Evolutionary conservation across 2,797 vertebrate species (phyloP), one percentile per base, ranked within the genome.

Genomic region (Nyctibius grandis): DNA sequence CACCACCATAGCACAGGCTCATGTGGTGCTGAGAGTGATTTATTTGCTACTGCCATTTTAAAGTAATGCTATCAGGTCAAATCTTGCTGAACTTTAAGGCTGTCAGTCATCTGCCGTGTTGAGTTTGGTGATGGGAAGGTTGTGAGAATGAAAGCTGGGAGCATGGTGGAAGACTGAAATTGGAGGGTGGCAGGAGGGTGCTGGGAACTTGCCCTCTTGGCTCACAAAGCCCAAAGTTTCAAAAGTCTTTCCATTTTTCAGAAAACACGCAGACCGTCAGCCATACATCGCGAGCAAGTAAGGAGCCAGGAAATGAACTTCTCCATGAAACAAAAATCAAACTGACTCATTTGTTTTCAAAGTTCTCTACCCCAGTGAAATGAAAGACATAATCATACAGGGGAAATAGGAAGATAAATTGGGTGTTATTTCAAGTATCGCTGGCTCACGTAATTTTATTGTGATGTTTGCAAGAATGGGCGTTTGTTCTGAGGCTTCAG

Each of bases 311-410:
- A 96, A 95, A 89, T 88, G 9, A 95, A 96, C 84, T 88, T 95
- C 53, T 90, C 44, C 74, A 69, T 38, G 65, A 96, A 95, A 91
- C 83, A 93, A 95, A 96, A 96, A 94, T 91, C 93, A 91, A 76
- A 97, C 81, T 88, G 96, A 95, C 93, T 97, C 95, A 95, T 95
- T 96, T 96, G 89, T 95, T 96, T 96, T 93, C 94, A 89, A 89
- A 91, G 93, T 95, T 93, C 85, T 91, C 76, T 85, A 91, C 65
- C 38, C 72, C 65, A 91, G 90, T 18, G 15, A 95, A 95, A 95
- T 92, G 88, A 96, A 94, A 91, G 96, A 68, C 86, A 87, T 96
- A 95, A 96, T 95, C 95, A 94, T 78, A 91, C 61, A 77, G 73
- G 88, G 88, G 86, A 95, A 97, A 95, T 69, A 84, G 72, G 92